Evolutionary conservation across 1,140 invertebrate genomes (phyloP), one percentile per base, ranked within the genome.

Genomic region (Drosophila prosaltans): DNA sequence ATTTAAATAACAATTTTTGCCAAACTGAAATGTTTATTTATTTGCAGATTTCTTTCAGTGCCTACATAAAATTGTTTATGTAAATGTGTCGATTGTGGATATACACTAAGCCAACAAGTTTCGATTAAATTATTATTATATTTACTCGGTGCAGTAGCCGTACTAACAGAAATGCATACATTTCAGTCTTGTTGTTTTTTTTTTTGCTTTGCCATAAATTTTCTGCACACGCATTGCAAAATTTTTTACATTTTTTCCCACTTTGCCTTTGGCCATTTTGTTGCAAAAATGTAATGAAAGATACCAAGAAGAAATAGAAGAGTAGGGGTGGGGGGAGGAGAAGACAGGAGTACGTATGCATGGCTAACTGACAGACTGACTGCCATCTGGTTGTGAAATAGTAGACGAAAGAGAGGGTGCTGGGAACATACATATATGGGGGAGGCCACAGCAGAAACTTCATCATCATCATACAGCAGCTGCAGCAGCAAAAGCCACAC

Each of bases 391-490:
- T 66, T 74, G 65, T 59, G 43, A 61, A 74, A 65, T 72, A 40
- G 16, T 21, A 16, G 8, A 16, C 7, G 10, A 0, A 16, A 10
- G 24, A 8, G 11, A 4, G 58, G 58, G 10, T 30, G 16, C 10
- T 11, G 59, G 7, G 9, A 10, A 36, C 4, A 7, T 51, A 5
- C 58, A 36, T n/a, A 54, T 28, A 2, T 54, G 3, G 30, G 26
- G 39, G 7, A 36, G 60, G 36, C 74, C 45, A 76, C 48, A 55
- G 60, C 16, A 16, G 16, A 16, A 77, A 77, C 75, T 65, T 78
- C 74, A 78, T 78, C 57, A 81, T 45, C 45, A 48, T 40, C 57
- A 43, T 40, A 55, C 60, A 48, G 45, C 71, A 63, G 45, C 32
- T 16, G 60, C 65, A 24, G 51, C 62, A 43, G 59, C 62, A 59